Conservation (phyloP, 2,888 invertebrate genomes). For the Acanthacorydalis orientalis region DNA sequence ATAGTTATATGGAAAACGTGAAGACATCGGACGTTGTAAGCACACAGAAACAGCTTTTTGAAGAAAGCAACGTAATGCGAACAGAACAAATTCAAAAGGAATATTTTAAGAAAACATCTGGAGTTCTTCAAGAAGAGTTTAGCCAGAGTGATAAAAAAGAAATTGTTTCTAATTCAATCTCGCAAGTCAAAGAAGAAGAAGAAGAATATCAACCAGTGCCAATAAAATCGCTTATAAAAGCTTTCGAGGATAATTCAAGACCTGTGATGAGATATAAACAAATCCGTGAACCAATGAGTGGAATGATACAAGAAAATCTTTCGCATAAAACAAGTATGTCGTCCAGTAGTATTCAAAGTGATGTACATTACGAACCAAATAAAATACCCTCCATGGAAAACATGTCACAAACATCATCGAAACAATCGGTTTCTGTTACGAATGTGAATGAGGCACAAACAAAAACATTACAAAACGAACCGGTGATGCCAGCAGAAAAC, state of each 20-base stretch:
- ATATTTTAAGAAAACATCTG: background rate
- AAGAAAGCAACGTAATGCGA: background rate
- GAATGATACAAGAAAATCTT: background rate
- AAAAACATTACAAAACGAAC: too few species aligned
- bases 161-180: background rate
- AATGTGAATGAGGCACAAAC: too few species aligned
- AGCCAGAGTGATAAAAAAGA: background rate
- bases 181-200: conserved; percentile 10
- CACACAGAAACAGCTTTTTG: background rate
- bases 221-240: conserved; percentile 33
- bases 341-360: too few species aligned
- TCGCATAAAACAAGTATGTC: background rate
- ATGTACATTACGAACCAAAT: too few species aligned
- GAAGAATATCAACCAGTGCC: conserved; percentile 26
- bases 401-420: too few species aligned
- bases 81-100: background rate
- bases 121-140: background rate
- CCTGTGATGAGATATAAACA: conserved; percentile 36
- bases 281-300: conserved; percentile 19
- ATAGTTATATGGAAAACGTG: background rate
- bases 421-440: too few species aligned
- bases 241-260: conserved; percentile 43
- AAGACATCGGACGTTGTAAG: background rate
- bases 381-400: too few species aligned
- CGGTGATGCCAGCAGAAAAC: too few species aligned